Evolutionary conservation across 1,140 invertebrate genomes (phyloP).

Genomic region (Theocolax elegans): DNA sequence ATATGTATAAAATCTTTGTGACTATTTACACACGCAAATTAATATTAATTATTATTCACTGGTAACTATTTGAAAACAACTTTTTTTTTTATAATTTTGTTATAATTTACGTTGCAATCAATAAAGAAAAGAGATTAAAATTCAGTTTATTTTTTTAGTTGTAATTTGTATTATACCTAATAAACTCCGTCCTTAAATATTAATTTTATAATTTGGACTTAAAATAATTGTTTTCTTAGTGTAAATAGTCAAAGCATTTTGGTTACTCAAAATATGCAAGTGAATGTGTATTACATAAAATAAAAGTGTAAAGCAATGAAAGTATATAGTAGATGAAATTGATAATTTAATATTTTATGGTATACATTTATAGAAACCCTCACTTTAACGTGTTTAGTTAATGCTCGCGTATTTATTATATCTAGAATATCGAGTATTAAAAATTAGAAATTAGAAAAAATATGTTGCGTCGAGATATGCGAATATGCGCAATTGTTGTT

Average conservation of each 20-base stretch:
- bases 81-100: too few relatives aligned
- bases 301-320: slow-evolving; percentile 22
- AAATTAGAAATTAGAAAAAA: slow-evolving; percentile 6
- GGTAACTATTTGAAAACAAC: too few relatives aligned
- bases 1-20: slow-evolving; percentile 24
- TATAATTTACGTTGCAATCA: too few relatives aligned
- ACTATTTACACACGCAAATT: slow-evolving; percentile 26
- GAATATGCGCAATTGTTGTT: slow-evolving; percentile 16
- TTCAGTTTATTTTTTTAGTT: too few relatives aligned
- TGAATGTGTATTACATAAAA: slow-evolving; percentile 1
- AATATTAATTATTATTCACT: too few relatives aligned
- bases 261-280: slow-evolving; percentile 17
- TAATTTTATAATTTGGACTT: not conserved
- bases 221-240: not conserved
- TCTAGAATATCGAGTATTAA: slow-evolving; percentile 23
- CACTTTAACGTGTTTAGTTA: slow-evolving; percentile 24
- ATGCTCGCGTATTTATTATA: slow-evolving; percentile 33
- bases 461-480: slow-evolving; percentile 11
- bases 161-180: too few relatives aligned
- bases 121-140: too few relatives aligned
- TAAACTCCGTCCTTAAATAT: not conserved
- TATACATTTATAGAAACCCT: slow-evolving; percentile 13
- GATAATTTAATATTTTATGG: slow-evolving; percentile 35
- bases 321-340: slow-evolving; percentile 15
- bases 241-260: slow-evolving; percentile 32